A percentile compares a stretch with the other conserved stretches of the same genome.
Evolutionary conservation across 2,113 vertebrate species (phyloP).

Genomic region (Macaca mulatta): DNA sequence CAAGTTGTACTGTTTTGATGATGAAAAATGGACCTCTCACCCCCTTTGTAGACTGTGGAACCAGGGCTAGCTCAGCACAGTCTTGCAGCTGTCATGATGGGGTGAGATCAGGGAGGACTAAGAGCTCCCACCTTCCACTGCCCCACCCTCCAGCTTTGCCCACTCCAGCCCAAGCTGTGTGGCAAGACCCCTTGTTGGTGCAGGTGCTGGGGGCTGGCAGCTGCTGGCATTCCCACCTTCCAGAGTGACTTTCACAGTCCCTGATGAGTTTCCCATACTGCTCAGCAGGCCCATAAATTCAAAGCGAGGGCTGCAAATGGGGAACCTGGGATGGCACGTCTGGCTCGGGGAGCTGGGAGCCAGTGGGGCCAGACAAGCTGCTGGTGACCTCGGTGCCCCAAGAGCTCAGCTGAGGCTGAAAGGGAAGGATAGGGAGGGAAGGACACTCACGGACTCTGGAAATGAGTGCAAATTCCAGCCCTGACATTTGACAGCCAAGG

Average conservation of each 20-base stretch:
- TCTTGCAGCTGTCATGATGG: background rate
- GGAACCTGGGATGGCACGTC: background rate
- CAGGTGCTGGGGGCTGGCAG: background rate
- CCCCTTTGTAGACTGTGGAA: no score
- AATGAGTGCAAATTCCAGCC: background rate
- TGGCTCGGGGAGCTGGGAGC: background rate
- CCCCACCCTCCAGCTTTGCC: background rate
- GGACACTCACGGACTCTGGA: background rate
- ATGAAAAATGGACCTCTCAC: background rate
- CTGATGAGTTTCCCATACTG: background rate
- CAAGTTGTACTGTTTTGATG: background rate
- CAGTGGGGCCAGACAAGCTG: fast-evolving
- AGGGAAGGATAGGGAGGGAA: background rate
- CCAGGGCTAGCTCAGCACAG: fast-evolving
- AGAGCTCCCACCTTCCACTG: background rate
- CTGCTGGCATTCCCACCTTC: background rate
- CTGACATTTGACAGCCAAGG: no score
- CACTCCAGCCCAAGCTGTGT: background rate
- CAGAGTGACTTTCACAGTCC: background rate
- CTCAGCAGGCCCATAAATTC: background rate
- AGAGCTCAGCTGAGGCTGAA: background rate
- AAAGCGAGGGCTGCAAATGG: background rate
- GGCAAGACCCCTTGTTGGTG: background rate
- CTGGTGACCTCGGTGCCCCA: background rate
- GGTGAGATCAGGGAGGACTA: background rate